Conservation (phyloP, 2,888 invertebrate genomes). For the Amphipyra tragopoginis region DNA sequence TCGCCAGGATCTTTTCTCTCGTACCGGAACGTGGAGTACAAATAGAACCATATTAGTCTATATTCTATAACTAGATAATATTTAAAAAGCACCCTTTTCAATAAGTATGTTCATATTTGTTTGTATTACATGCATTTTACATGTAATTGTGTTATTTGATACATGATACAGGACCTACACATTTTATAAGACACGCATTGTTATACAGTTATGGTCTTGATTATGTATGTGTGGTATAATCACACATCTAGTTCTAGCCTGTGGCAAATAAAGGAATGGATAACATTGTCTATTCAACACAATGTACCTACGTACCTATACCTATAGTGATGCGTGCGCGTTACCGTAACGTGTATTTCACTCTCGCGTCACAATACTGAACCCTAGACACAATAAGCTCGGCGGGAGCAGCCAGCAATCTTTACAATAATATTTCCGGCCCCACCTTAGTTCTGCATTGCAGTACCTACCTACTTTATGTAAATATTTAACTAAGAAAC, state of each 20-base stretch:
- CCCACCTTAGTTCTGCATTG: constrained; percentile 60
- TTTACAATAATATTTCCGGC: constrained; percentile 74
- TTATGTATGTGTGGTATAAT: background rate
- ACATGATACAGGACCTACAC: no score
- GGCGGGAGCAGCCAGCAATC: constrained; percentile 62
- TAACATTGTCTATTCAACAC: constrained; percentile 51
- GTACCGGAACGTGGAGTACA: no score
- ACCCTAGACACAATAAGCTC: constrained; percentile 67
- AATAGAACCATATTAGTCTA: no score
- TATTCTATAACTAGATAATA: no score
- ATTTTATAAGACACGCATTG: constrained; percentile 1
- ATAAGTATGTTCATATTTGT: no score
- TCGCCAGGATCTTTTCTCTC: no score
- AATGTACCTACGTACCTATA: constrained; percentile 12
- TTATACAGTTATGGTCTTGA: background rate
- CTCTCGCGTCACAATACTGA: constrained; percentile 67
- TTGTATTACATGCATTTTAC: no score
- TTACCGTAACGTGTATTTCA: constrained; percentile 73
- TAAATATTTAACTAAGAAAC: constrained; percentile 8
- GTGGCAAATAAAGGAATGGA: constrained; percentile 37
- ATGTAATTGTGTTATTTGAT: no score
- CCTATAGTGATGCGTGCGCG: constrained; percentile 63
- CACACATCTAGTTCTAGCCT: constrained; percentile 38
- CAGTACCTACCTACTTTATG: constrained; percentile 7
- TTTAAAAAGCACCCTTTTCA: no score